These are phyloP conservation scores for Pongo pygmaeus DNA, from an alignment of 2,113 vertebrate genomes.

Conservation along the genomic window DNA sequence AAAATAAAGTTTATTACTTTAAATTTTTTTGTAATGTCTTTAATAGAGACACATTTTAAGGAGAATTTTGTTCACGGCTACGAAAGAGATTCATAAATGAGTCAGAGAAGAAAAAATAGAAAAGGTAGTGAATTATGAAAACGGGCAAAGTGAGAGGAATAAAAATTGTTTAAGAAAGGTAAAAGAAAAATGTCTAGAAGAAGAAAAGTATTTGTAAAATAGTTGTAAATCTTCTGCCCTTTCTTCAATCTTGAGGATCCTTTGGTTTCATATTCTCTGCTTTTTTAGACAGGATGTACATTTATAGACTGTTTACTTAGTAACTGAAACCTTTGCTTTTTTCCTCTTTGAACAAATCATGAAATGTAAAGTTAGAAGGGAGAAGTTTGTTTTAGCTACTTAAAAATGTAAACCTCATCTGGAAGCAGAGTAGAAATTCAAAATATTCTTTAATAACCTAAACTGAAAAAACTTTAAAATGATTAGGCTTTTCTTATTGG, in stretches of 20 bases:
- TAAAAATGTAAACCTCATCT: constrained; percentile 52
- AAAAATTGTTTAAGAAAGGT: neutral
- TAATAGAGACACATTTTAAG: neutral
- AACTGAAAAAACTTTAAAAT: neutral
- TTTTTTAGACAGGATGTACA: constrained; percentile 75
- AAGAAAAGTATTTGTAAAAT: neutral
- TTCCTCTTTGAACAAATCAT: constrained; percentile 46
- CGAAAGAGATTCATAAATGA: constrained; percentile 24
- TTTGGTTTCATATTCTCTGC: constrained; percentile 49
- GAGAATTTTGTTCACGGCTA: neutral
- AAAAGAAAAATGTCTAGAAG: neutral
- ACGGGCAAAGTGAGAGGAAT: neutral
- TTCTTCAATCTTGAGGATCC: constrained; percentile 31
- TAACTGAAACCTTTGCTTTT: constrained; percentile 75
- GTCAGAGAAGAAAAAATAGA: neutral
- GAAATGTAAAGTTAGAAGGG: constrained; percentile 48
- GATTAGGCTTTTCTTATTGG: neutral
- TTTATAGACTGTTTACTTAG: constrained; percentile 80
- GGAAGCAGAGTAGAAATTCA: neutral
- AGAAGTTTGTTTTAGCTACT: constrained; percentile 44
- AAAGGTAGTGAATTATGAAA: neutral
- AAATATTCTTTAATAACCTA: constrained; percentile 15
- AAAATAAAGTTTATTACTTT: neutral
- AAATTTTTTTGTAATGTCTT: neutral
- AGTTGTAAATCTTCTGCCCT: neutral